Evolutionary conservation across 2,888 invertebrate species (phyloP), one percentile per base, ranked within the genome.

Genomic region (Orthosia gothica): DNA sequence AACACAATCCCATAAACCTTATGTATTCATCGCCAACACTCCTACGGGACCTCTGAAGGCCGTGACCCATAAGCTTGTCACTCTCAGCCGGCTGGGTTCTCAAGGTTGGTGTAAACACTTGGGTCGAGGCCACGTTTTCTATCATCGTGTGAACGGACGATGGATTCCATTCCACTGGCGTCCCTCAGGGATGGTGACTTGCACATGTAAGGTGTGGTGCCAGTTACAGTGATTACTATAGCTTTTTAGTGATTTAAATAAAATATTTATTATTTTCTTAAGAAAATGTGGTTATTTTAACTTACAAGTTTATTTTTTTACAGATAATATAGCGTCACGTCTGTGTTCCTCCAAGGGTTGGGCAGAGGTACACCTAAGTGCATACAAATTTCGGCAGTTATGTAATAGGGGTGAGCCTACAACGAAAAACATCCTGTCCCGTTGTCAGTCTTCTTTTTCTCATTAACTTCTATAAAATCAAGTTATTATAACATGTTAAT

Each of bases 141-240:
- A 77, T 81, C 68, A 81, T 68, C 81, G 70, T 77, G 61, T 77
- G 32, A 70, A 70, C 73, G 74, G 73, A 20, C 70, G 49, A 81
- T 64, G 68, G 70, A 81, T 77, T 81, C 70, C 73, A 76, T 84
- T 69, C 62, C 59, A 66, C 55, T 66, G 26, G 59, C 47, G 59
- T 64, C 67, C 84, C 76, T n/a, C 32, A 26, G 68, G 73, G 62
- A 52, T 26, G 52, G 74, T 26, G 84, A 65, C 83, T 61, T 57
- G 67, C 61, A 61, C 64, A 67, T 47, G 26, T 64, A 50, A 47
- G 52, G 40, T 23, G 75, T 0, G 84, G 72, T 50, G n/a, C 40
- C 12, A 32, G 18, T 59, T 18, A 32, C 23, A 70, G 67, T 64
- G 81, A 26, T 2, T 45, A 12, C 18, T 11, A 58, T 18, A 12